phyloP scores from a whole-genome alignment of 2,888 invertebrate genomes.

The Sinohyriopsis cumingii region DNA sequence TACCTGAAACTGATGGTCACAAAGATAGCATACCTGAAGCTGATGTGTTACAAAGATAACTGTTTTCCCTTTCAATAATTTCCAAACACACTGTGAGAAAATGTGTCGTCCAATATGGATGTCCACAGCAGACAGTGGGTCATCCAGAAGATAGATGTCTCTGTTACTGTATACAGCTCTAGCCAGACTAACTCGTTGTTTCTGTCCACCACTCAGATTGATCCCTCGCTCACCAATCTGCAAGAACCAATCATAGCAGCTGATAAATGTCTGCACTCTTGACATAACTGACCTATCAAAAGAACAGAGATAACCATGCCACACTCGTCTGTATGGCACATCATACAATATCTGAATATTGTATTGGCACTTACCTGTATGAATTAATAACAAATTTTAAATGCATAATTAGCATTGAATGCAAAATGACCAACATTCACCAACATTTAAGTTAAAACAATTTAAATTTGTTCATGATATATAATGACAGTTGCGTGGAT shows the following conservation, averaged over 20 bases:
- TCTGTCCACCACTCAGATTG: conserved; percentile 65
- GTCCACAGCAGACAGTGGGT: conserved; percentile 66
- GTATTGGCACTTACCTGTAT: no score
- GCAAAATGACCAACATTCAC: no score
- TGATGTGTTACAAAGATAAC: conserved; percentile 66
- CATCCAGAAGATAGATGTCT: conserved; percentile 62
- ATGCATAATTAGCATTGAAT: no score
- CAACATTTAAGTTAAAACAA: no score
- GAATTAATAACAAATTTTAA: no score
- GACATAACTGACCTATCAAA: not conserved
- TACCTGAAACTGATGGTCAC: no score
- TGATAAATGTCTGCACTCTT: not conserved
- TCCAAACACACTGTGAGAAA: conserved; percentile 53
- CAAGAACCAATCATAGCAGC: not conserved
- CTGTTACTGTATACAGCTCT: conserved; percentile 62
- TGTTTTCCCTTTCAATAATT: conserved; percentile 52
- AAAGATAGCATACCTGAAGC: conserved; percentile 49
- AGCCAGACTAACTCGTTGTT: conserved; percentile 62
- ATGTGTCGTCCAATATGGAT: conserved; percentile 63
- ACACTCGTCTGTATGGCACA: no score
- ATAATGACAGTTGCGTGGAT: no score
- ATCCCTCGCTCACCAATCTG: conserved; percentile 65
- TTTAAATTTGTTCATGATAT: no score
- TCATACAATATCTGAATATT: no score
- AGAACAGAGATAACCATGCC: no score